Conservation (phyloP, 2,113 vertebrate genomes). For the Charadrius vociferus region DNA sequence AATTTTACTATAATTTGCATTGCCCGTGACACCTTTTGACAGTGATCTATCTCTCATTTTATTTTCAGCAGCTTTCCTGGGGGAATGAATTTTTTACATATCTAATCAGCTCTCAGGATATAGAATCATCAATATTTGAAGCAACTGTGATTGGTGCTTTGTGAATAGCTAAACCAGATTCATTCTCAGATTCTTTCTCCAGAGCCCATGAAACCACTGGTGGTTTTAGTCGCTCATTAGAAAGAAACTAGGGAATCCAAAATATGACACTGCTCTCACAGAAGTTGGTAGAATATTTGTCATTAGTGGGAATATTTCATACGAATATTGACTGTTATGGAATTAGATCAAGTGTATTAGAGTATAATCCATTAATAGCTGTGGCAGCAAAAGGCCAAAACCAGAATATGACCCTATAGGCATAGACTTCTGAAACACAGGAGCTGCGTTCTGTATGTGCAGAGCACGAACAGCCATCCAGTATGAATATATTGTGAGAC, state of each 20-base stretch:
- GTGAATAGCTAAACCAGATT: not conserved
- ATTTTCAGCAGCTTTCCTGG: not conserved
- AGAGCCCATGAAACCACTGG: not conserved
- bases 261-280: not conserved
- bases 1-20: slow-evolving; percentile 24
- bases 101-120: not conserved
- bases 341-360: not conserved
- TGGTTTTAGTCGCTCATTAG: not conserved
- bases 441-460: not conserved
- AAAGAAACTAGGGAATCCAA: not conserved
- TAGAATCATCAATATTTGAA: not conserved
- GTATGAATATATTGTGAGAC: not conserved
- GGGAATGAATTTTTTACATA: not conserved
- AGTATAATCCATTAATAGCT: not conserved
- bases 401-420: not conserved
- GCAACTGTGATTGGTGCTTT: not conserved
- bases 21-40: not conserved
- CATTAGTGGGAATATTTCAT: not conserved
- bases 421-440: not conserved
- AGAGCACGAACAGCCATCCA: not conserved
- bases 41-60: not conserved
- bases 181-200: not conserved
- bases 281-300: not conserved
- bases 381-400: not conserved
- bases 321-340: not conserved